Evolutionary conservation across 64 coral and sea anemone genomes (phyloP).

Genomic region (Platygyra sinensis): DNA sequence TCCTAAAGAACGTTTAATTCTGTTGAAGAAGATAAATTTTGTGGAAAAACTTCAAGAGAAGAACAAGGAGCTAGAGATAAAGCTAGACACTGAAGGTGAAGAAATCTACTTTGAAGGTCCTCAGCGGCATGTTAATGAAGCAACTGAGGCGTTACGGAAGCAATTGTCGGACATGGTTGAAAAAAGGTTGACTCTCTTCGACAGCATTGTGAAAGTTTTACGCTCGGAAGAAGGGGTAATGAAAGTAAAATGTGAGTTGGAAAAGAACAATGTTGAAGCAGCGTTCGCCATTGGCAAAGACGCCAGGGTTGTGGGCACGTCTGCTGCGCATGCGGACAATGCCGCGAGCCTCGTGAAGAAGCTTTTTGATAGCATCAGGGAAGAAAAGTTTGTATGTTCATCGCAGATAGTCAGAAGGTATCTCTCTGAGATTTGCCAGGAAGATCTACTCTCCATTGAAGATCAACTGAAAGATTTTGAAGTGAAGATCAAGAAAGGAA

Average conservation of each 20-base stretch:
- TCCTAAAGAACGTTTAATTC: constrained; percentile 37
- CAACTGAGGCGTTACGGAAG: background rate
- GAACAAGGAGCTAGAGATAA: constrained; percentile 52
- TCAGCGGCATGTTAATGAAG: constrained; percentile 19
- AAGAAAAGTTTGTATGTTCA: background rate
- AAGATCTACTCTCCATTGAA: constrained; percentile 37
- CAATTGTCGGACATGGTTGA: constrained; percentile 12
- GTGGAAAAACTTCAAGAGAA: constrained; percentile 29
- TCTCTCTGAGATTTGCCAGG: constrained; percentile 14
- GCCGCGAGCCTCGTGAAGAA: constrained; percentile 36
- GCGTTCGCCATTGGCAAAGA: constrained; percentile 47
- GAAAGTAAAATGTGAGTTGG: constrained; percentile 44
- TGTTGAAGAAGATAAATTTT: constrained; percentile 62
- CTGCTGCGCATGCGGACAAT: constrained; percentile 45
- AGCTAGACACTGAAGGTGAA: constrained; percentile 45
- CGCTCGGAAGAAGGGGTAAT: constrained; percentile 27
- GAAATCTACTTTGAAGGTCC: constrained; percentile 58
- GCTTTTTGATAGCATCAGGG: constrained; percentile 19
- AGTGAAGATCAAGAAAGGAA: constrained; percentile 22
- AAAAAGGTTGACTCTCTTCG: background rate
- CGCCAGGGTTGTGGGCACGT: constrained; percentile 17
- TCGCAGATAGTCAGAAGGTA: background rate
- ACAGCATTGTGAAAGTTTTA: constrained; percentile 46
- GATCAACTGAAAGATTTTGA: background rate
- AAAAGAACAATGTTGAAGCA: constrained; percentile 44